Evolutionary conservation across 2,888 invertebrate genomes (phyloP).

Genomic region (Sialis lutaria): DNA sequence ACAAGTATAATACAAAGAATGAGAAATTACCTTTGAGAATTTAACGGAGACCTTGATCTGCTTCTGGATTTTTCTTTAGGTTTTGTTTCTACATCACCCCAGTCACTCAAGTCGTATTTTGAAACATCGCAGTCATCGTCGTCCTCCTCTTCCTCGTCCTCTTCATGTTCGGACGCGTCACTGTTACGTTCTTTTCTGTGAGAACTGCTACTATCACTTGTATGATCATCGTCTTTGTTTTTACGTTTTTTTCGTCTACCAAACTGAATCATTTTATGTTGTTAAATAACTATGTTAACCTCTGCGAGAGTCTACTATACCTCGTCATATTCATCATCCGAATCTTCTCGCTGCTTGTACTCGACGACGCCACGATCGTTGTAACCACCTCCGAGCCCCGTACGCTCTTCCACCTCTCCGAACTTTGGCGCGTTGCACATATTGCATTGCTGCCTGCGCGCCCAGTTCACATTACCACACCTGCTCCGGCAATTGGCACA

Average conservation of each 20-base stretch:
- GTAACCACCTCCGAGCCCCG: conserved; percentile 75
- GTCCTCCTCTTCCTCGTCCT: conserved; percentile 27
- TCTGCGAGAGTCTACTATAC: conserved; percentile 35
- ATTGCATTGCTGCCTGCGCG: conserved; percentile 87
- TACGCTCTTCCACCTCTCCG: conserved; percentile 73
- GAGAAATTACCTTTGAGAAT: neutral
- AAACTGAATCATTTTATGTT: conserved; percentile 12
- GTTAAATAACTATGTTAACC: neutral
- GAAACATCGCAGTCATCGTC: conserved; percentile 36
- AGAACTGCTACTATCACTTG: conserved; percentile 7
- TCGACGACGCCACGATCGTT: conserved; percentile 94
- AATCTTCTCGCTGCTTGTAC: conserved; percentile 72
- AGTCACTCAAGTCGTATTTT: conserved; percentile 36
- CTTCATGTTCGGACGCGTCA: conserved; percentile 6
- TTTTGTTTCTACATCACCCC: conserved; percentile 22
- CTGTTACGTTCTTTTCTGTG: conserved; percentile 1
- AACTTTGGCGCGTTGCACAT: conserved; percentile 98
- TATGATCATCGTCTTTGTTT: conserved; percentile 10
- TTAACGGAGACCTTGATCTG: conserved; percentile 1
- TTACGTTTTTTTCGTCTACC: conserved; percentile 22
- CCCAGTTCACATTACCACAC: conserved; percentile 99
- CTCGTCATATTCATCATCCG: conserved; percentile 94
- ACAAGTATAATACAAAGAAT: neutral
- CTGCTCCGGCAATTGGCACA: conserved; percentile 15
- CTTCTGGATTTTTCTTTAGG: conserved; percentile 1